Evolutionary conservation across 2,113 vertebrate genomes (phyloP).

Genomic region (Rattus rattus): DNA sequence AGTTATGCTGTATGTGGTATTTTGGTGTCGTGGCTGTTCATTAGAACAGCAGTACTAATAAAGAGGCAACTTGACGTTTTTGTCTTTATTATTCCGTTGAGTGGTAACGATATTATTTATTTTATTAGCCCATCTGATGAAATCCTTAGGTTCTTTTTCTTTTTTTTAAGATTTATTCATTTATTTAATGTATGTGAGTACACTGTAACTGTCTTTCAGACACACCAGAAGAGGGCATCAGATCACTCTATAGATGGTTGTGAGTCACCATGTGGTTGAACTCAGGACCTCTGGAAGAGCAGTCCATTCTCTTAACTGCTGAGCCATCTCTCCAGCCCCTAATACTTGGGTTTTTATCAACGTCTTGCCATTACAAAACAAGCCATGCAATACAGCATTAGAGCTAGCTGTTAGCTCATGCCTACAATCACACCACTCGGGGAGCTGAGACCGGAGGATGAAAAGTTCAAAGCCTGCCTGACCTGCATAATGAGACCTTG

Average conservation of each 20-base stretch:
- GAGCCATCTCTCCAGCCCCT: no score
- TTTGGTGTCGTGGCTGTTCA: background rate
- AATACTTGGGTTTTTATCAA: slow-evolving; percentile 45
- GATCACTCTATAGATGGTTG: no score
- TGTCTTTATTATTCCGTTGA: slow-evolving; percentile 1
- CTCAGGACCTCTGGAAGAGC: no score
- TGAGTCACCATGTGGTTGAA: no score
- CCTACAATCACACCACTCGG: background rate
- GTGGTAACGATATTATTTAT: slow-evolving; percentile 7
- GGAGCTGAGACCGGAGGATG: background rate
- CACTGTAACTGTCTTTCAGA: no score
- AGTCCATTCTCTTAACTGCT: no score
- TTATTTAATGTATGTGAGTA: no score
- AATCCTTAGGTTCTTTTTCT: slow-evolving; percentile 15
- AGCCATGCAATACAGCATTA: background rate
- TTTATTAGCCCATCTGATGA: slow-evolving; percentile 5
- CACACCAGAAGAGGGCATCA: no score
- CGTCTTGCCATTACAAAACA: slow-evolving; percentile 42
- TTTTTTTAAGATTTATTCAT: no score
- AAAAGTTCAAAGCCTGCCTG: background rate
- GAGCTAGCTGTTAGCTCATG: background rate
- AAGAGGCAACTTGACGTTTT: slow-evolving; percentile 2
- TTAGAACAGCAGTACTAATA: background rate
- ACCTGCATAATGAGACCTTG: background rate
- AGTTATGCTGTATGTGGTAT: background rate